Evolutionary conservation across 1,140 invertebrate genomes (phyloP).

Genomic region (Lepeophtheirus salmonis): DNA sequence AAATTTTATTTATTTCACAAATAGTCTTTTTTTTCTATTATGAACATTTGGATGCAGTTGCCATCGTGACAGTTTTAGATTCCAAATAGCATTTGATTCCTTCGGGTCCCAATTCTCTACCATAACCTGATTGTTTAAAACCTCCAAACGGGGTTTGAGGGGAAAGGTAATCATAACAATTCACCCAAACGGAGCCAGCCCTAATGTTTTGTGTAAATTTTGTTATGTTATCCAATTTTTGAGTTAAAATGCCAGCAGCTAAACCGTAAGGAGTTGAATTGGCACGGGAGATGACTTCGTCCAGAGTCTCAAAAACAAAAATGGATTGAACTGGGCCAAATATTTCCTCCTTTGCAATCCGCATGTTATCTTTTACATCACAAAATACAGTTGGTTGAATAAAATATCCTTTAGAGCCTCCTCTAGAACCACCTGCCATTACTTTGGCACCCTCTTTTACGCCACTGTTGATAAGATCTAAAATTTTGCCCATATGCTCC

Average conservation of each 20-base stretch:
- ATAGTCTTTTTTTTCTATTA: too few species aligned
- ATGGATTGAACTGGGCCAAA: conserved; percentile 23
- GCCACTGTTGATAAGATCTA: conserved; percentile 51
- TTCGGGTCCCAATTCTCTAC: conserved; percentile 35
- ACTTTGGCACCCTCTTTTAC: conserved; percentile 60
- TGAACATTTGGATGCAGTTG: conserved; percentile 4
- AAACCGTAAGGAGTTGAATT: conserved; percentile 74
- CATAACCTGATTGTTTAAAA: conserved; percentile 63
- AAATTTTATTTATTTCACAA: too few species aligned
- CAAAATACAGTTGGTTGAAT: conserved; percentile 74
- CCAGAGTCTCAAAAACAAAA: conserved; percentile 54
- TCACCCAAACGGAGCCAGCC: conserved; percentile 75
- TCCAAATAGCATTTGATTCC: conserved; percentile 52
- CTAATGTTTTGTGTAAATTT: conserved; percentile 51
- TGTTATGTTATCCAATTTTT: conserved; percentile 60
- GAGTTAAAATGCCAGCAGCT: conserved; percentile 67
- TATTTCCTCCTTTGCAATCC: conserved; percentile 57
- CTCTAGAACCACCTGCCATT: conserved; percentile 45
- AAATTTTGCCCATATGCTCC: conserved; percentile 52
- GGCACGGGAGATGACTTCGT: conserved; percentile 65
- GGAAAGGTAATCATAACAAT: conserved; percentile 53
- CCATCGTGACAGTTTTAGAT: conserved; percentile 49
- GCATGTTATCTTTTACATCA: conserved; percentile 63
- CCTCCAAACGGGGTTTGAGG: conserved; percentile 67
- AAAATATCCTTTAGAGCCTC: conserved; percentile 55